phyloP scores from a whole-genome alignment of 2,113 vertebrate genomes.

The Mesembrinibis cayennensis region DNA sequence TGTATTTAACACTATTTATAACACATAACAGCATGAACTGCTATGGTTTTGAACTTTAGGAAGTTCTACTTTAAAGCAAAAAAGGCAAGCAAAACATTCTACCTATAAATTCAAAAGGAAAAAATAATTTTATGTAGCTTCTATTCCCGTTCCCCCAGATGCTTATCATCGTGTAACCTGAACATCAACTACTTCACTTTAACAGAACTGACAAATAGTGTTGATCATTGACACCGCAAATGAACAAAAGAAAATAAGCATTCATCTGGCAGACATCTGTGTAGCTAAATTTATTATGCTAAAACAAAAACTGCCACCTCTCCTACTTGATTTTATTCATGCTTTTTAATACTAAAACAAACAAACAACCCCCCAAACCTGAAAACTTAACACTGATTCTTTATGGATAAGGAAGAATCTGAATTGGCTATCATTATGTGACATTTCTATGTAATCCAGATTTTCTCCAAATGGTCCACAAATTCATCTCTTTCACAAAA shows the following conservation, averaged over 20 bases:
- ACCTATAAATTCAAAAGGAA: not conserved
- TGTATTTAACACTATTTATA: not conserved
- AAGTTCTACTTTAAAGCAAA: not conserved
- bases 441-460: not conserved
- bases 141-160: not conserved
- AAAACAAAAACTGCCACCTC: not conserved
- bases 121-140: not conserved
- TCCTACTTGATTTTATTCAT: not conserved
- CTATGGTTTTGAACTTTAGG: not conserved
- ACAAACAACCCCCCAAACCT: not conserved
- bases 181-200: not conserved
- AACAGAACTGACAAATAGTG: not conserved
- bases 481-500: not conserved
- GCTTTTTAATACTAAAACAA: not conserved
- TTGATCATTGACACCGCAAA: not conserved
- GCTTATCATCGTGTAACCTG: not conserved
- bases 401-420: not conserved
- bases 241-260: not conserved
- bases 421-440: not conserved
- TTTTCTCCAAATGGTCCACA: not conserved
- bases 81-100: not conserved
- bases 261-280: not conserved
- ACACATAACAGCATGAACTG: not conserved
- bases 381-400: not conserved
- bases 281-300: not conserved